Evolutionary conservation across 1,140 invertebrate genomes (phyloP).

Genomic region (Cydia fagiglandana): DNA sequence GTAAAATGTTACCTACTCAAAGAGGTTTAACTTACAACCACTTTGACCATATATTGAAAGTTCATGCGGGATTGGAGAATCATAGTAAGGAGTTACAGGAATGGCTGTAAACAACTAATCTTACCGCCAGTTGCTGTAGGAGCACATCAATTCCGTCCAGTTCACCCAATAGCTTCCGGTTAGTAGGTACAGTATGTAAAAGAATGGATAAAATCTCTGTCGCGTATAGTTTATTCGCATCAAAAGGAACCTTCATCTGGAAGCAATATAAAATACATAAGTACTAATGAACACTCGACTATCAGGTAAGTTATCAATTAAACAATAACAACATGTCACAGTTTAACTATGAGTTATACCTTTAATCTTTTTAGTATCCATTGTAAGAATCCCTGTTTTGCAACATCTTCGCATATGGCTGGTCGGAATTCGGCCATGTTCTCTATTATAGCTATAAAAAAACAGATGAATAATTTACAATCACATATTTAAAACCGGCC

Average conservation of each 20-base stretch:
- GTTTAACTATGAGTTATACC: slow-evolving; percentile 51
- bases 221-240: slow-evolving; percentile 97
- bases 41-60: no score
- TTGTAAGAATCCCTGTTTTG: slow-evolving; percentile 92
- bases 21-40: no score
- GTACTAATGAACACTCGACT: slow-evolving; percentile 28
- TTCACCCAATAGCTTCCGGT: slow-evolving; percentile 91
- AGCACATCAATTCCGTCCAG: slow-evolving; percentile 98
- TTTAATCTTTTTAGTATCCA: slow-evolving; percentile 96
- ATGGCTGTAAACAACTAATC: slow-evolving; percentile 46
- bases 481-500: not conserved
- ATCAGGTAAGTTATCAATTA: slow-evolving; percentile 6
- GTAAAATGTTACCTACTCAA: no score
- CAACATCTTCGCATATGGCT: slow-evolving; percentile 90
- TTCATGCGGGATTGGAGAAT: no score
- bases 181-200: slow-evolving; percentile 93
- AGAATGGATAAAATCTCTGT: slow-evolving; percentile 98
- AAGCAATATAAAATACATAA: slow-evolving; percentile 42
- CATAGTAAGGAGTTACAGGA: no score
- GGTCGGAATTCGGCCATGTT: slow-evolving; percentile 95
- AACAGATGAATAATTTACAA: slow-evolving; percentile 33
- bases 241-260: slow-evolving; percentile 89
- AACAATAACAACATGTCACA: slow-evolving; percentile 10
- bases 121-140: slow-evolving; percentile 95
- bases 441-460: slow-evolving; percentile 87